Evolutionary conservation across 2,888 invertebrate genomes (phyloP).

Genomic region (Coremacera marginata): DNA sequence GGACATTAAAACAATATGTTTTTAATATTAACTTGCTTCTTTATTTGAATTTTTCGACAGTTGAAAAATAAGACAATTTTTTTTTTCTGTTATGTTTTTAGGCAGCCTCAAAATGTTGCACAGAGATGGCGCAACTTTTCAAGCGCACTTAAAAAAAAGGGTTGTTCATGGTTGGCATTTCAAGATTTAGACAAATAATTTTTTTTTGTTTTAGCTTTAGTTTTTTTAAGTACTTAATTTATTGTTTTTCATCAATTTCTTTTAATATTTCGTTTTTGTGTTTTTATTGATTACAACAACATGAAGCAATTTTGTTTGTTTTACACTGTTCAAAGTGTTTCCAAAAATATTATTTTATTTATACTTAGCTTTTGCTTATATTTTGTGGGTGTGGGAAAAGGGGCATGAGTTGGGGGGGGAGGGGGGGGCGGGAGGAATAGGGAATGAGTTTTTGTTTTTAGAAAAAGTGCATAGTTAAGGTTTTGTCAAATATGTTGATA

Average conservation of each 20-base stretch:
- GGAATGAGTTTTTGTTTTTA: background rate
- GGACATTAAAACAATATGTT: too few relatives aligned
- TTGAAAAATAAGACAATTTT: too few relatives aligned
- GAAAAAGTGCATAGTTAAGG: constrained; percentile 27
- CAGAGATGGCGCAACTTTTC: too few relatives aligned
- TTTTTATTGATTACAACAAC: background rate
- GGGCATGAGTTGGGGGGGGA: too few relatives aligned
- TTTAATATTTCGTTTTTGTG: background rate
- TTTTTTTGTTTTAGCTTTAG: background rate
- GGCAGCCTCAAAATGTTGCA: too few relatives aligned
- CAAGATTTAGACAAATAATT: background rate
- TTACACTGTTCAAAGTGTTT: constrained; percentile 8
- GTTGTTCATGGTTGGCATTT: too few relatives aligned
- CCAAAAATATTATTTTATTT: constrained; percentile 19
- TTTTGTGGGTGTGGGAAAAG: background rate
- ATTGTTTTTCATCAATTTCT: background rate
- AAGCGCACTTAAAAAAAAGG: too few relatives aligned
- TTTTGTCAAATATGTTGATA: constrained; percentile 2
- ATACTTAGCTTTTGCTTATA: background rate
- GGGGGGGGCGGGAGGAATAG: too few relatives aligned
- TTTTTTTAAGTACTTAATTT: background rate
- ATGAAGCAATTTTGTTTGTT: background rate
- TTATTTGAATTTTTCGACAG: too few relatives aligned
- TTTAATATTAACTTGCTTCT: too few relatives aligned
- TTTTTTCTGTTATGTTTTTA: too few relatives aligned